Percentiles rank a stretch among this genome's conserved stretches.
Evolutionary conservation across 2,797 vertebrate species (phyloP).

Genomic region (Takifugu ocellatus): DNA sequence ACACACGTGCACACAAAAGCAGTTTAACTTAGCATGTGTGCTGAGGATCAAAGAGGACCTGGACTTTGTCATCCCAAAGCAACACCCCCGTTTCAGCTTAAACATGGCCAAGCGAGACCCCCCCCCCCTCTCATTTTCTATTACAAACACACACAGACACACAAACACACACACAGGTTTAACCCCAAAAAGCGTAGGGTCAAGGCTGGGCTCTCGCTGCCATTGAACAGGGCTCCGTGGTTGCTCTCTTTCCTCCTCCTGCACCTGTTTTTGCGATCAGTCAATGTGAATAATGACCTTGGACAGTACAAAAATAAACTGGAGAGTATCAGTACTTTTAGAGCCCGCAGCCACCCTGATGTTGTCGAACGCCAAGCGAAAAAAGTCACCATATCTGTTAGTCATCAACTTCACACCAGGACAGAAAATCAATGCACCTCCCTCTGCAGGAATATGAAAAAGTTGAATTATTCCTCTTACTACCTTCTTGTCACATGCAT

Average conservation of each 20-base stretch:
- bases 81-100: conserved; percentile 14
- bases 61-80: conserved; percentile 59
- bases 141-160: conserved; percentile 42
- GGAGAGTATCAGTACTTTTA: conserved; percentile 53
- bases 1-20: conserved; percentile 40
- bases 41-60: conserved; percentile 59
- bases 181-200: conserved; percentile 38
- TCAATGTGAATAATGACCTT: conserved; percentile 60
- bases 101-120: conserved; percentile 45
- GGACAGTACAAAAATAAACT: conserved; percentile 64
- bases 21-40: conserved; percentile 43
- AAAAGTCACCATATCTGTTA: conserved; percentile 64
- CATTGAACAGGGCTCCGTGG: conserved; percentile 36
- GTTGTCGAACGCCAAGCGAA: conserved; percentile 61
- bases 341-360: conserved; percentile 59
- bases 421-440: conserved; percentile 66
- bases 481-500: conserved; percentile 11
- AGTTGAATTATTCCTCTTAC: conserved; percentile 58
- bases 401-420: conserved; percentile 67
- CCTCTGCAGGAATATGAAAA: conserved; percentile 52
- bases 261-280: conserved; percentile 35
- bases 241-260: conserved; percentile 18
- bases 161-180: conserved; percentile 27
- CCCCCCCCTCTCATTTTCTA: conserved; percentile 31
- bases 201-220: conserved; percentile 26